A percentile compares a stretch with the other conserved stretches of the same genome.
Evolutionary conservation across 2,113 vertebrate genomes (phyloP).

Genomic region (Stegostoma tigrinum): DNA sequence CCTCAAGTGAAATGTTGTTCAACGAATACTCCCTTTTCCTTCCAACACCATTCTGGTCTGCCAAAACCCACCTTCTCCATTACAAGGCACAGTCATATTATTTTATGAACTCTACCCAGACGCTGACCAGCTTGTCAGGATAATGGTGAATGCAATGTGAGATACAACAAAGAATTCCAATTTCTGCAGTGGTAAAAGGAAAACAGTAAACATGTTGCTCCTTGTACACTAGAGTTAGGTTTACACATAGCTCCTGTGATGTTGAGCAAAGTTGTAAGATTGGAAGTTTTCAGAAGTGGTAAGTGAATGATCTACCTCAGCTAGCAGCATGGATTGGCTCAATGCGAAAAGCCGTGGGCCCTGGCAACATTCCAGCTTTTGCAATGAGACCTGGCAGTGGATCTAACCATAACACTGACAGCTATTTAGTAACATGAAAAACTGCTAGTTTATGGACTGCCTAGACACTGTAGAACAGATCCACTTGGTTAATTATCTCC

Average conservation of each 20-base stretch:
- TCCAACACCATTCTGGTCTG: background rate
- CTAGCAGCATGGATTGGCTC: too few species aligned
- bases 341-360: too few species aligned
- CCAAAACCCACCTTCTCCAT: background rate
- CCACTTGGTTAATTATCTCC: too few species aligned
- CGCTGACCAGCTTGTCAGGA: background rate
- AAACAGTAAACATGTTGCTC: background rate
- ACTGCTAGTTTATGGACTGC: too few species aligned
- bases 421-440: too few species aligned
- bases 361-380: too few species aligned
- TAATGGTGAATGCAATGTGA: background rate
- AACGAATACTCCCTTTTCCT: background rate
- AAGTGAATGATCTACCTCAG: too few species aligned
- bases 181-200: background rate
- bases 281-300: too few species aligned
- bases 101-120: background rate
- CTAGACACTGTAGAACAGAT: too few species aligned
- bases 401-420: too few species aligned
- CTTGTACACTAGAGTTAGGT: background rate
- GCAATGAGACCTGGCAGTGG: too few species aligned
- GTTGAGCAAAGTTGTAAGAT: background rate
- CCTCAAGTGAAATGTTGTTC: background rate
- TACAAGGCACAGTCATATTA: background rate
- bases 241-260: background rate
- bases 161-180: background rate